Base-by-base conservation (phyloP, 2,797 vertebrate genomes). In the Tachyglossus aculeatus region DNA sequence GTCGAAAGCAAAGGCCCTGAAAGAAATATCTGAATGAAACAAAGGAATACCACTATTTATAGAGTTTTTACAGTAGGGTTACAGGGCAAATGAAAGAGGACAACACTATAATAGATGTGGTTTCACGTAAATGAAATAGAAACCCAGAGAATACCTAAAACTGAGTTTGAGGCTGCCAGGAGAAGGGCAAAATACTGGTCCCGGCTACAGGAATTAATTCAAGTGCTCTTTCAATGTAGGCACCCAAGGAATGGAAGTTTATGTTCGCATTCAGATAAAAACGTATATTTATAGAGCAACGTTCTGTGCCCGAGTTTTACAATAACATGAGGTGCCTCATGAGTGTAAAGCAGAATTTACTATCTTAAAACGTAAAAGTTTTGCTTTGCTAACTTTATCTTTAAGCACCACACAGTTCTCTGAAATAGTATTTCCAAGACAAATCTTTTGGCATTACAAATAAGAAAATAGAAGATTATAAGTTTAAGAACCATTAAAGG, bases 1-100 rank as follows among this genome's bases (percentile, higher is more conserved):
- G 93, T 98, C 96, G 93, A 97, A 99, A 91, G 94, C 92, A 91
- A 99, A 98, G 21, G 98, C 95, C 95, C 97, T 99, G 92, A 50
- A 88, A 91, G 88, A 80, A 91, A 89, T 71, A 85, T 64, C 71
- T 83, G 53, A 86, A 77, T 90, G 76, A 86, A 71, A 87, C 75
- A 74, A 89, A 87, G 71, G 81, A 84, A 74, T 55, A 68, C 70
- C 67, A 43, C 38, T 66, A 47, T 63, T 73, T 71, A 84, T 34
- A 74, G 18, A 50, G n/a, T 24, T 54, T 77, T 90, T 89, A 67
- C 72, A 88, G 71, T 81, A 77, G 69, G 66, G 68, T 61, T 44
- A 80, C 57, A 86, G 82, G 58, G 68, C 31, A 74, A 82, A 71
- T 74, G 80, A 88, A 82, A 55, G 71, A 86, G 52, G 60, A 66